Evolutionary conservation across 37 sponge, comb jelly and placozoan genomes (phyloP), one percentile per base, ranked within the genome.

Genomic region (Oopsacas minuta): DNA sequence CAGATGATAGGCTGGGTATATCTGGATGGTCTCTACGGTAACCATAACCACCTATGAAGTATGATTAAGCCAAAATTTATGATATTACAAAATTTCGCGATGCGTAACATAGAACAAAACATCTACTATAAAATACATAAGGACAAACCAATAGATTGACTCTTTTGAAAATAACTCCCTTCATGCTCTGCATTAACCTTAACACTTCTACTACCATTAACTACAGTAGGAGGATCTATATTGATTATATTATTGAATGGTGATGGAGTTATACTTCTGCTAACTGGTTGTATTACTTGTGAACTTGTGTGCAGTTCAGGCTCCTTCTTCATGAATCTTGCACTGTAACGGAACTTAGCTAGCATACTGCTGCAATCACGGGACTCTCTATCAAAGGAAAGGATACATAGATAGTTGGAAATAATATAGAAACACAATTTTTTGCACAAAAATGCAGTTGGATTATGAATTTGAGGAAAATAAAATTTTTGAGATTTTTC

Each of bases 331-430:
- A 61, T 61, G 75, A 61, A 61, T 25, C 75, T 25, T 32, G 75
- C 30, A 34, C 75, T 61, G 75, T 61, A 61, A 61, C 75, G 75
- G 75, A 61, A 61, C 28, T 61, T 61, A n/a, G 75, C 75, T 61
- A 61, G 75, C 75, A 61, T 61, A 32, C 75, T 10, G 28, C 75
- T 61, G 32, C 32, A 10, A 12, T 61, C 75, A 25, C 75, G 75
- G 30, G 17, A 20, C 28, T 61, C 75, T n/a, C 75, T 61, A n/a
- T n/a, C n/a, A n/a, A n/a, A n/a, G 75, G 7, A n/a, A 10, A 61
- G 75, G 5, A 61, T 61, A n/a, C 3, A 61, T 61, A n/a, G n/a
- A n/a, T n/a, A n/a, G 15, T 42, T 17, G 49, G 49, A 42, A 42
- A 42, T 8, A 42, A 17, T 17, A 42, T 42, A 42, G 15, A 17